These are phyloP conservation scores for Phoxinus dragarum DNA, from an alignment of 2,797 vertebrate genomes.

Conservation along the genomic window DNA sequence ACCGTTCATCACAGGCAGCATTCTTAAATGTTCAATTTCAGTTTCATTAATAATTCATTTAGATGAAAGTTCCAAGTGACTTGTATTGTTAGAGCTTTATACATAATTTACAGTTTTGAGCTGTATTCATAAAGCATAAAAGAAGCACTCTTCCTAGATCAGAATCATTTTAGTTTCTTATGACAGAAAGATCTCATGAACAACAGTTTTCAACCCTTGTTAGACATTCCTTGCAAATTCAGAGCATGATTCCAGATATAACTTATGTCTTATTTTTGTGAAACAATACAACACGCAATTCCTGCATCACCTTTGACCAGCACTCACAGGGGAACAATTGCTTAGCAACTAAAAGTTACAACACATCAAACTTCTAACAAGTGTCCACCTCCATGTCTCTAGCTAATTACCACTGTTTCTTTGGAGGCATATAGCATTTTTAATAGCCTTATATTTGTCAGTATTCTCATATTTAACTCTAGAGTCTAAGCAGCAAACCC, in stretches of 20 bases:
- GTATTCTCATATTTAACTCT: neutral
- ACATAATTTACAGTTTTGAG: conserved; percentile 71
- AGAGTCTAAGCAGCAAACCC: neutral
- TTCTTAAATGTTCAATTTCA: conserved; percentile 78
- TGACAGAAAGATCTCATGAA: neutral
- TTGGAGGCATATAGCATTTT: neutral
- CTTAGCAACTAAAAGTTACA: conserved; percentile 34
- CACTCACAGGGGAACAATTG: conserved; percentile 25
- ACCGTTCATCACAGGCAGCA: conserved; percentile 57
- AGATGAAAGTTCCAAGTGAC: conserved; percentile 73
- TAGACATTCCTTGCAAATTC: neutral
- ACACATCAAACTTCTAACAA: neutral
- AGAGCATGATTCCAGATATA: neutral
- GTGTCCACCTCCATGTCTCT: neutral
- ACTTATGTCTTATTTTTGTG: neutral
- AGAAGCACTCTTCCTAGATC: neutral
- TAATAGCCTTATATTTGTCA: neutral
- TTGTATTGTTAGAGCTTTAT: conserved; percentile 74
- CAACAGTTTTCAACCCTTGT: neutral
- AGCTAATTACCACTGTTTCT: neutral
- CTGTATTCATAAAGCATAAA: conserved; percentile 43
- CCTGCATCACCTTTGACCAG: conserved; percentile 10
- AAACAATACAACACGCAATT: neutral
- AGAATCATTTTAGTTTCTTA: neutral
- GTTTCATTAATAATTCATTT: conserved; percentile 75